Base-by-base conservation (phyloP, 2,113 vertebrate species). In the Phodopus roborovskii region DNA sequence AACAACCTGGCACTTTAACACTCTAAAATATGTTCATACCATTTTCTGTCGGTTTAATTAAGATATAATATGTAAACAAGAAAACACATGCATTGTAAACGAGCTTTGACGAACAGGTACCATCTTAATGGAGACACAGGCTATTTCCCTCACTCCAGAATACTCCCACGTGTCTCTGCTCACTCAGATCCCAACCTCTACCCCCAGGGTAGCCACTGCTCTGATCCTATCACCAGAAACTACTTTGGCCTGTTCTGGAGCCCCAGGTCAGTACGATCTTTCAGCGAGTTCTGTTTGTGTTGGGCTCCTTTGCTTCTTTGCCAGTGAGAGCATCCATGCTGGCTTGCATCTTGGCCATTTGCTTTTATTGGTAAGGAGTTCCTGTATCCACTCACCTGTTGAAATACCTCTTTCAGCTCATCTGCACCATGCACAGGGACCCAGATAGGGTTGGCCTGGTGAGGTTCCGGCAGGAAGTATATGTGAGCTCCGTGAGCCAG, bases 21-120 rank as follows among this genome's bases (percentile, higher is more conserved):
- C 95, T 94, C 75, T 88, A 88, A 96, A 96, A 90, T 93, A 85
- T 50, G 64, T 92, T 95, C 88, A 45, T 85, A 39, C 56, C 20
- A 45, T 85, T 91, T 95, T 91, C 95, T 92, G 89, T 77, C 85
- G 53, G 11, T 81, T 94, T 95, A 91, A 94, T 97, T 95, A 88
- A 94, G 92, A 82, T 58, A 39, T 88, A 94, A 95, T 93, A 94
- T 78, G 77, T 92, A 95, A 81, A 91, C 56, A 94, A 73, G 88
- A 94, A 92, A 97, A 88, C 84, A 88, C 71, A 88, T 56, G 42
- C 66, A 30, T 79, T 74, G 74, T 84, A 45, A 94, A 20, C 66
- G 74, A 94, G 74, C 56, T 78, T 77, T 84, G 83, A 94, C 79
- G 91, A 92, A 78, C 71, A 33, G 78, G 66, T 56, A 30, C 64